Conservation (phyloP, 2,888 invertebrate genomes). For the Bembecia ichneumoniformis region DNA sequence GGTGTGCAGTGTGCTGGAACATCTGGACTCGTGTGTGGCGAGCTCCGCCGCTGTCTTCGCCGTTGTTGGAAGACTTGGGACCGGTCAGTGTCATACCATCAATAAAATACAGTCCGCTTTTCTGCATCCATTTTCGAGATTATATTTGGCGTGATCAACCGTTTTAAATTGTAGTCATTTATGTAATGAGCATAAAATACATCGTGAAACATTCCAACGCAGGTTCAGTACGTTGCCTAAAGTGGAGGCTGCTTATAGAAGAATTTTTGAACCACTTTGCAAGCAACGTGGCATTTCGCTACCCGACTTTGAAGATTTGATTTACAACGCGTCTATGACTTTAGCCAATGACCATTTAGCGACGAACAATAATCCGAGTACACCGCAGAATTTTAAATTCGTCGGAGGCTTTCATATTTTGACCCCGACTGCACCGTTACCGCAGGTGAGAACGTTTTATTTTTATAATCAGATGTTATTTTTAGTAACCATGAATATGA, state of each 20-base stretch:
- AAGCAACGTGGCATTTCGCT: conserved; percentile 27
- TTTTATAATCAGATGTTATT: too few relatives aligned
- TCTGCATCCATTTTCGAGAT: too few relatives aligned
- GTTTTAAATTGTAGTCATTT: too few relatives aligned
- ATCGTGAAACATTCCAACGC: neutral
- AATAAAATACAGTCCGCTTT: too few relatives aligned
- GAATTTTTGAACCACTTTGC: conserved; percentile 25
- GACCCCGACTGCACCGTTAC: conserved; percentile 27
- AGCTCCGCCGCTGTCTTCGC: too few relatives aligned
- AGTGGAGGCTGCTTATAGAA: conserved; percentile 27
- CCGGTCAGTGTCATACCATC: too few relatives aligned
- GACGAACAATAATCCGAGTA: conserved; percentile 23
- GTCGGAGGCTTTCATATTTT: conserved; percentile 41
- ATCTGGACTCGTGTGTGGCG: too few relatives aligned
- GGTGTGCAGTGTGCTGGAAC: too few relatives aligned
- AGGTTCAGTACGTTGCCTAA: conserved; percentile 3
- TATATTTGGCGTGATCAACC: too few relatives aligned
- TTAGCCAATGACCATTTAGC: conserved; percentile 38
- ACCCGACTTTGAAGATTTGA: conserved; percentile 33
- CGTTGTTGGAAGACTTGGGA: too few relatives aligned
- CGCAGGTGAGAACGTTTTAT: conserved; percentile 30
- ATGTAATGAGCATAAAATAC: too few relatives aligned
- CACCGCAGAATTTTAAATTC: conserved; percentile 37
- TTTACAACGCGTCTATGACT: conserved; percentile 34
- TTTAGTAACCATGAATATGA: too few relatives aligned